Percentiles rank a stretch among this genome's conserved stretches.
Evolutionary conservation across 2,797 vertebrate species (phyloP).

Genomic region (Rhinoraja longicauda): DNA sequence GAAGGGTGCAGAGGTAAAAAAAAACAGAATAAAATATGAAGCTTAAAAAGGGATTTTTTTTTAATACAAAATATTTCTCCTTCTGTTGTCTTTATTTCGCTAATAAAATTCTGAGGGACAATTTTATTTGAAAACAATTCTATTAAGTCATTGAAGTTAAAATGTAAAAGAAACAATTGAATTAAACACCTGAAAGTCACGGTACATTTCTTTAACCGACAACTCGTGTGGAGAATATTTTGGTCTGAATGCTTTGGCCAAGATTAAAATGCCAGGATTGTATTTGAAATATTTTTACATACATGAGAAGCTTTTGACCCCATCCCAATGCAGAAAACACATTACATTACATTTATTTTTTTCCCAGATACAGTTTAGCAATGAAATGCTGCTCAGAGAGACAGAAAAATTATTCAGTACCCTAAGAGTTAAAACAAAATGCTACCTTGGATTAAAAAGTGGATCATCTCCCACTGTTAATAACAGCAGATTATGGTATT

Average conservation of each 20-base stretch:
- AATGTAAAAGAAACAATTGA: no score
- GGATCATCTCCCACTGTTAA: constrained; percentile 32
- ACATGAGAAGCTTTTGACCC: neutral
- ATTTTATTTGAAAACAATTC: no score
- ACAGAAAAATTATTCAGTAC: neutral
- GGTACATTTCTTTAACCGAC: no score
- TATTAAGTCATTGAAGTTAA: no score
- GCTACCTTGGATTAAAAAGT: constrained; percentile 14
- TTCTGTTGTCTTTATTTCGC: neutral
- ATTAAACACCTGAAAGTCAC: no score
- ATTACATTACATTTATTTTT: neutral
- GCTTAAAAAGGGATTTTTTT: neutral
- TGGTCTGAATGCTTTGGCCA: no score
- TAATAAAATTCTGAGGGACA: no score
- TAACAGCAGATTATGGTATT: constrained; percentile 33
- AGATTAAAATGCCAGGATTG: constrained; percentile 2
- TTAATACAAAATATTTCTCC: neutral
- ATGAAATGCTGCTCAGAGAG: neutral
- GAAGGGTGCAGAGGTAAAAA: neutral
- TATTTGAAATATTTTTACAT: neutral
- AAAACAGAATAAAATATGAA: neutral
- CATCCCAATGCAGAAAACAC: neutral
- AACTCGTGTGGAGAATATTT: no score
- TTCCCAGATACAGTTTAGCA: neutral
- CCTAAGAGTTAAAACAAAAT: constrained; percentile 27